These are phyloP conservation scores for Scaptodrosophila latifasciaeformis DNA, from an alignment of 2,888 invertebrate genomes.

Conservation along the genomic window DNA sequence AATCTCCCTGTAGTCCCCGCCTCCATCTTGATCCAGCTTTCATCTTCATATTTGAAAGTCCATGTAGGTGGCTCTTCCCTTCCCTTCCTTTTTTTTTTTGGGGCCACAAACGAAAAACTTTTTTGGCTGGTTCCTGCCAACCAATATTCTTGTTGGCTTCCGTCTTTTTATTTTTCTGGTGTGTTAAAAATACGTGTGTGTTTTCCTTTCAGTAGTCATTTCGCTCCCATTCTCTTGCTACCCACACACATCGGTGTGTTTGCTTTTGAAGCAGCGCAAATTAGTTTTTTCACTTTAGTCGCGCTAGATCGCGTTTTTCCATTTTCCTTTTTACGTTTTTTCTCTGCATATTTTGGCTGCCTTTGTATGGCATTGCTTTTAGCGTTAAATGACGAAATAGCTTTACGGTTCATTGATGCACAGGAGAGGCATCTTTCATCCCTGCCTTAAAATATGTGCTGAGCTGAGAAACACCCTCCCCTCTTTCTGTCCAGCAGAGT, in stretches of 20 bases:
- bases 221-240: not conserved
- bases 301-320: conserved; percentile 49
- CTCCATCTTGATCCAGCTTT: conserved; percentile 7
- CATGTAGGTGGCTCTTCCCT: conserved; percentile 34
- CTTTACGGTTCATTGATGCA: conserved; percentile 69
- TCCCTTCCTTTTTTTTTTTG: conserved; percentile 10
- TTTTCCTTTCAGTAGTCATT: conserved; percentile 57
- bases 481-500: conserved; percentile 19
- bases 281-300: conserved; percentile 69
- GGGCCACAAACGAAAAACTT: conserved; percentile 57
- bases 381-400: conserved; percentile 70
- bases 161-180: conserved; percentile 19
- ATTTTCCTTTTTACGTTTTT: conserved; percentile 16
- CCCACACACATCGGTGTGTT: conserved; percentile 33
- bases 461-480: conserved; percentile 21
- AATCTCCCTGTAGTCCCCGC: conserved; percentile 18
- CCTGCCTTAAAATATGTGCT: too few relatives aligned
- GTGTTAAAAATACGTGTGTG: conserved; percentile 65
- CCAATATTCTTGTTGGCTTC: conserved; percentile 61
- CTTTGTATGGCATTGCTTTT: conserved; percentile 64
- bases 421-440: conserved; percentile 50
- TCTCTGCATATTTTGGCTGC: conserved; percentile 40
- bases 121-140: conserved; percentile 56
- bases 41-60: not conserved
- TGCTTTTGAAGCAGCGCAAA: conserved; percentile 70